Base-by-base conservation (phyloP, 2,888 invertebrate genomes). In the Pandemis cinnamomeana region DNA sequence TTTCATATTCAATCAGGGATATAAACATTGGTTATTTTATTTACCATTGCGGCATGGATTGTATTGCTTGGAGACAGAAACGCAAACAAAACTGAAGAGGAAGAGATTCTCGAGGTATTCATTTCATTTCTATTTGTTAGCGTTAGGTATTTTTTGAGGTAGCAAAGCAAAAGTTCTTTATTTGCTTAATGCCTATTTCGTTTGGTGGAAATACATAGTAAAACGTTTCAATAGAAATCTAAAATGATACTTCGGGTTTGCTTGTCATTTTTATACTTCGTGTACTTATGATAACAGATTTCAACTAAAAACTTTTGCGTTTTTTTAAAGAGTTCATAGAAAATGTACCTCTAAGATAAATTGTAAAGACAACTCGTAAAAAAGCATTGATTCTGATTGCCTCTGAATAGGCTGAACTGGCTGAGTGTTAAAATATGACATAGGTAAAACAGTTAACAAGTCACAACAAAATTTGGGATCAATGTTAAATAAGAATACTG, bases 1-100 rank as follows among this genome's bases (percentile, higher is more conserved):
- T 62, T 72, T 67, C 42, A 62, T 72, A 72, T 72, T 67, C 72
- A 72, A 72, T 72, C 53, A 44, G 6, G 36, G 61, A 53, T 61
- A 71, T 61, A 61, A 71, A 71, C 66, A 67, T 66, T 41, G 51
- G 20, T 55, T 67, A 51, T 53, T 66, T 55, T 67, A 61, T 61
- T 66, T 66, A 60, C 60, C 48, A 15, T 64, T 66, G 48, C 20
- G 51, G 58, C 58, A 27, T 58, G 58, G 11, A 11, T 58, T 58
- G 58, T 58, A 58, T 58, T 58, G 58, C 58, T 58, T 5, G 58
- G 58, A 58, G 58, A 58, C 58, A 58, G 58, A 55, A 27, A 27
- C 27, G 58, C 58, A 58, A 58, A 58, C 27, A 58, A 27, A 58
- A 27, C 55, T 58, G 58, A 58, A 58, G 58, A 55, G 15, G 58